Conservation (phyloP, 2,888 invertebrate species). For the Lasioglossum malachurum region DNA sequence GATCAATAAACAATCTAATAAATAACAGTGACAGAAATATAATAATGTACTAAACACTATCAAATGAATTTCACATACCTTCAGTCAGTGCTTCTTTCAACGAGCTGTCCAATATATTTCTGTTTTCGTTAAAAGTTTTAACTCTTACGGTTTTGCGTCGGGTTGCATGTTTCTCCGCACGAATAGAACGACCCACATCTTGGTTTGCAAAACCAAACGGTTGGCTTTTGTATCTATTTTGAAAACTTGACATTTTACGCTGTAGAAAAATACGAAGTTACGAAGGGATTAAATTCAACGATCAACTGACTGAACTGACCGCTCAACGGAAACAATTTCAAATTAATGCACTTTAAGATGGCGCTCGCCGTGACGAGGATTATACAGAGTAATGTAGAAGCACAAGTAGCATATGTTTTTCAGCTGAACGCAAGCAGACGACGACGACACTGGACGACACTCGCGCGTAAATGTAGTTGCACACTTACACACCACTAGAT, state of each 20-base stretch:
- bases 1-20: not conserved
- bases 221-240: not conserved
- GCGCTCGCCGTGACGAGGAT: not conserved
- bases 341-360: not conserved
- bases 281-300: not conserved
- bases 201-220: not conserved
- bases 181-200: not conserved
- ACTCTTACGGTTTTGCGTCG: not conserved
- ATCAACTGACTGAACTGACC: not conserved
- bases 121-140: not conserved
- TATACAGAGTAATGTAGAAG: not conserved
- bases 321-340: conserved; percentile 5
- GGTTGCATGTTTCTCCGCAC: not conserved
- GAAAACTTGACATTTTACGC: not conserved
- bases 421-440: not conserved
- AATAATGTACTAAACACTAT: not conserved
- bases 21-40: not conserved
- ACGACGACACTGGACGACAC: too few relatives aligned
- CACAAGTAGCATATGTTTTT: not conserved
- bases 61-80: not conserved
- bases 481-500: too few relatives aligned
- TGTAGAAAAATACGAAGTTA: not conserved
- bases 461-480: too few relatives aligned
- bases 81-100: not conserved
- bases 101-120: not conserved